A percentile compares a stretch with the other conserved stretches of the same genome.
phyloP scores from a whole-genome alignment of 1,140 invertebrate species.

The Drosophila virilis region DNA sequence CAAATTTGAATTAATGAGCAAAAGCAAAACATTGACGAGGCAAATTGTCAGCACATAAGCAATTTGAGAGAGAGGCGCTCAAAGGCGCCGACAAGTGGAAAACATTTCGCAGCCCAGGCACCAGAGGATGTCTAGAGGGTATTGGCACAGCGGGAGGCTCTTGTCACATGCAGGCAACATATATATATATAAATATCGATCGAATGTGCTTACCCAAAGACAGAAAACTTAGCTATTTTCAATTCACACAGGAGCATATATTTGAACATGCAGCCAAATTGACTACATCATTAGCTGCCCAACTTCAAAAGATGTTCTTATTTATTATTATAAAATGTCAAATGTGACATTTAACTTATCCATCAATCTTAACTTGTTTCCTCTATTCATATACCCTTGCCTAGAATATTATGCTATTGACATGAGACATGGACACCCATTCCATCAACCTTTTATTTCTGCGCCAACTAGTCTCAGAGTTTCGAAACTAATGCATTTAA shows the following conservation, averaged over 20 bases:
- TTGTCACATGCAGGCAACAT: slow-evolving; percentile 13
- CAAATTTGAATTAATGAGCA: slow-evolving; percentile 64
- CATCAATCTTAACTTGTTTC: not conserved
- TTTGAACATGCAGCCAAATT: not conserved
- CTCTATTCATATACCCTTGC: too few relatives aligned
- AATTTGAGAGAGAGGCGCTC: slow-evolving; percentile 40
- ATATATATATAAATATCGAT: slow-evolving; percentile 21
- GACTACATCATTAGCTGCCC: not conserved
- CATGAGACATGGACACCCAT: too few relatives aligned
- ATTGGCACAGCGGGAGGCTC: slow-evolving; percentile 9
- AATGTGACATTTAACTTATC: not conserved
- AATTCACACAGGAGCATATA: too few relatives aligned
- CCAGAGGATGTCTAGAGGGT: slow-evolving; percentile 5
- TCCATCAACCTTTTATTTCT: not conserved
- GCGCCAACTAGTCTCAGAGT: not conserved
- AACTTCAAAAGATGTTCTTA: not conserved
- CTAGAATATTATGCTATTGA: too few relatives aligned
- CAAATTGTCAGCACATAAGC: slow-evolving; percentile 35
- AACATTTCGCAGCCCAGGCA: slow-evolving; percentile 3
- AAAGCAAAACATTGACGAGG: slow-evolving; percentile 3
- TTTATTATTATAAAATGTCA: slow-evolving; percentile 1
- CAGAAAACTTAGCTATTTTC: not conserved
- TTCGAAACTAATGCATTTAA: not conserved
- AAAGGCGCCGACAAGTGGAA: slow-evolving; percentile 20
- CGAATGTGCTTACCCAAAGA: not conserved